Percentiles rank a stretch among this genome's conserved stretches.
phyloP scores from a whole-genome alignment of 2,797 vertebrate genomes.

The Pangasius krempfi region DNA sequence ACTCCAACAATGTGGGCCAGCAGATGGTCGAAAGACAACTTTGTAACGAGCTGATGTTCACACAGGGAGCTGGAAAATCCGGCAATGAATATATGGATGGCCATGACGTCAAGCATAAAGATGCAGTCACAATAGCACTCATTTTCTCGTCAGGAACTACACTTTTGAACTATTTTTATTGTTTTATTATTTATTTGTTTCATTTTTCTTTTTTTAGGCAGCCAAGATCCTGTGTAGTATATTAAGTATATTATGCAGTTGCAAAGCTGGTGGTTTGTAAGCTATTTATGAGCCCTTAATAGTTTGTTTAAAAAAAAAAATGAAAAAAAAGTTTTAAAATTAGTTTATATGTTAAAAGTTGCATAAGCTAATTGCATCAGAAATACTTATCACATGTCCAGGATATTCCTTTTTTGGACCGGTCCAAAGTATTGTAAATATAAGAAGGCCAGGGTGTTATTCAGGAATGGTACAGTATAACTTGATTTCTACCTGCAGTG shows the following conservation, averaged over 20 bases:
- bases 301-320: background rate
- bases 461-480: conserved; percentile 12
- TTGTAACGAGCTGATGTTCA: conserved; percentile 54
- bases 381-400: background rate
- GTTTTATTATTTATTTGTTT: background rate
- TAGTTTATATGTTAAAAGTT: background rate
- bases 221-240: background rate
- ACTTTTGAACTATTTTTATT: background rate
- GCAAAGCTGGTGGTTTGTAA: background rate
- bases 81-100: conserved; percentile 49
- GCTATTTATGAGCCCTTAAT: background rate
- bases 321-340: background rate
- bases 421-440: background rate
- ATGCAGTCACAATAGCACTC: conserved; percentile 46
- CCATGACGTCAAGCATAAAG: conserved; percentile 43
- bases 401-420: background rate
- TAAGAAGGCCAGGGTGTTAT: background rate
- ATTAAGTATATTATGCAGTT: background rate
- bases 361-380: background rate
- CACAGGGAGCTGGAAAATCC: conserved; percentile 48
- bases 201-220: background rate
- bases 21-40: conserved; percentile 61
- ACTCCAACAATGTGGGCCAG: conserved; percentile 57
- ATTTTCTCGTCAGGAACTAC: conserved; percentile 31
- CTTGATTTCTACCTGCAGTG: conserved; percentile 47